Conservation (phyloP, 2,113 vertebrate species). For the Coptodon bakossiorum region DNA sequence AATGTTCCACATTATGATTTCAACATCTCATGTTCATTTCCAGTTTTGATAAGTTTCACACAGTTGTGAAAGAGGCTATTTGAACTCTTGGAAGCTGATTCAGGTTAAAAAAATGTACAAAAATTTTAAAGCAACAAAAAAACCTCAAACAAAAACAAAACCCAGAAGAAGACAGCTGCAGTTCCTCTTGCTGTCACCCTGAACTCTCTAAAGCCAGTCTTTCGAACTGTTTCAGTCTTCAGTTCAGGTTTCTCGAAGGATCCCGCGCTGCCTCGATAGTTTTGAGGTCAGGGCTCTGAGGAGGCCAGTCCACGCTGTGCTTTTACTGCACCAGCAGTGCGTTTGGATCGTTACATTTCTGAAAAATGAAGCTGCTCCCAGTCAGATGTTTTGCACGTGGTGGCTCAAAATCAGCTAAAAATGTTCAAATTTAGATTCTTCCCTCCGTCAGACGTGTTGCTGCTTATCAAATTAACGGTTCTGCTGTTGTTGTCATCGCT, state of each 20-base stretch:
- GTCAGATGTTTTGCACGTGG: not conserved
- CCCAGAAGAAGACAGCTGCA: not conserved
- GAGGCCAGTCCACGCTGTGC: not conserved
- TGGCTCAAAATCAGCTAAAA: not conserved
- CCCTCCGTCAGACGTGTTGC: not conserved
- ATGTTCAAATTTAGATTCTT: not conserved
- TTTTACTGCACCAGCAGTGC: not conserved
- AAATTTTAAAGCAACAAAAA: not conserved
- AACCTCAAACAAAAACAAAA: not conserved
- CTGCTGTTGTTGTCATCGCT: not conserved
- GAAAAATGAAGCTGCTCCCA: not conserved
- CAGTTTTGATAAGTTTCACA: not conserved
- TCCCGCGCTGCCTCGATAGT: rapidly evolving
- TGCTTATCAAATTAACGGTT: not conserved
- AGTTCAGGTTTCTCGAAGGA: not conserved
- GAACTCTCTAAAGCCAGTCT: not conserved
- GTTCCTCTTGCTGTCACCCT: not conserved
- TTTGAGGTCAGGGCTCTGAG: not conserved
- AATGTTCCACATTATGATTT: not conserved
- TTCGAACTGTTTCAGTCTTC: not conserved
- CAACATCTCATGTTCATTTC: not conserved
- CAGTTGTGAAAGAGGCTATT: rapidly evolving
- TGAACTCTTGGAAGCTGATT: not conserved
- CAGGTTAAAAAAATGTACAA: not conserved
- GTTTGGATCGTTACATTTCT: not conserved